phyloP scores from a whole-genome alignment of 2,888 invertebrate species.

The Orchestes rusci region DNA sequence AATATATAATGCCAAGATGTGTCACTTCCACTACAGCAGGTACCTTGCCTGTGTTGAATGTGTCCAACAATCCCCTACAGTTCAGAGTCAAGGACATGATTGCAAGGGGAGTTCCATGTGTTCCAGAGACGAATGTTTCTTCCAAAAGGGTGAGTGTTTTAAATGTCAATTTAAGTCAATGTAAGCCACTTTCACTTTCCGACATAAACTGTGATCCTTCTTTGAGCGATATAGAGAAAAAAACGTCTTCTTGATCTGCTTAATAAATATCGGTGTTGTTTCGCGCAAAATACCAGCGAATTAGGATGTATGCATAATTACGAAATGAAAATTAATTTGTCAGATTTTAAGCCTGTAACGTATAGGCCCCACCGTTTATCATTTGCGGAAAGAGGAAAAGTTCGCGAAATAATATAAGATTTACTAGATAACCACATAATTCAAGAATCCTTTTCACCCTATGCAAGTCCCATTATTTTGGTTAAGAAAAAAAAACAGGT shows the following conservation, averaged over 20 bases:
- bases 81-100: neutral
- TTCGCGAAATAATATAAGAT: constrained; percentile 18
- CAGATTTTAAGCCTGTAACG: no score
- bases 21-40: neutral
- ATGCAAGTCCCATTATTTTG: no score
- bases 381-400: constrained; percentile 17
- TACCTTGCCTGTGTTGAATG: neutral
- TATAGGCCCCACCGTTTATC: constrained; percentile 21
- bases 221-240: neutral
- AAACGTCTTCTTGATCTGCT: neutral
- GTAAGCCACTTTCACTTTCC: neutral
- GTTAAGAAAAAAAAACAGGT: no score
- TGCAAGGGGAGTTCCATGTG: neutral
- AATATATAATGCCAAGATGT: neutral
- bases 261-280: no score
- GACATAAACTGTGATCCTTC: neutral
- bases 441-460: neutral
- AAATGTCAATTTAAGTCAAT: neutral
- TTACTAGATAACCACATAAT: neutral
- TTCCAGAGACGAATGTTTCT: neutral
- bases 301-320: no score
- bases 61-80: neutral
- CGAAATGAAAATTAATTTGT: no score
- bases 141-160: neutral
- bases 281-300: no score